Base-by-base conservation (phyloP, 2,888 invertebrate genomes). In the Dione vanillae region DNA sequence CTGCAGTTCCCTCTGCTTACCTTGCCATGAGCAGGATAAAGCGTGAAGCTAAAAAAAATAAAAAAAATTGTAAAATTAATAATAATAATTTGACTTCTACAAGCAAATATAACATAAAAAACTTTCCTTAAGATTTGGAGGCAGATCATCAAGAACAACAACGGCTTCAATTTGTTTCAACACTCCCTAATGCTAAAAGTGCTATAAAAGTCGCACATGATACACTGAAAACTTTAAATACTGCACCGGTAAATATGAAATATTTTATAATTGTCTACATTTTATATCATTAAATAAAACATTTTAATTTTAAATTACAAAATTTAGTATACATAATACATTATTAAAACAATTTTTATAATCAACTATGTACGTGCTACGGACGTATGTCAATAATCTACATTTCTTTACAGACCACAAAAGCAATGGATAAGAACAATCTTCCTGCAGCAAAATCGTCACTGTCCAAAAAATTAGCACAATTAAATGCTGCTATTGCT, bases 401-500 rank as follows among this genome's bases (percentile, higher is more conserved):
- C 8, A 2, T 7, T 37, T 40, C n/a, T 49, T 65, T 41, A 20
- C 27, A 69, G 69, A n/a, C 12, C 7, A 10, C 64, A 2, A 14
- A 20, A 9, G 2, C 27, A 12, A 10, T 47, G 2, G 14, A n/a
- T 20, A 52, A 43, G n/a, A 54, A 8, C 27, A n/a, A 65, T 37
- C 20, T 62, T 47, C 62, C 52, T 11, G 5, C 62, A 19, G 27
- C n/a, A 12, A 62, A 47, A 37, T 19, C 37, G 9, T 47, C 59
- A 35, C 19, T 87, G 12, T 71, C 83, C 2, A 75, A 81, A 12
- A 77, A 74, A 35, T 35, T 88, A 54, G 83, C 84, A 0, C 81
- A 79, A 37, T 78, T 87, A 16, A 87, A 87, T 67, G 87, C 86
- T 0, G 85, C 87, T 1, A 70, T 87, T 3, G 87, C 87, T 0